Base-by-base conservation (phyloP, 1,140 invertebrate genomes). In the Chlorops oryzae region DNA sequence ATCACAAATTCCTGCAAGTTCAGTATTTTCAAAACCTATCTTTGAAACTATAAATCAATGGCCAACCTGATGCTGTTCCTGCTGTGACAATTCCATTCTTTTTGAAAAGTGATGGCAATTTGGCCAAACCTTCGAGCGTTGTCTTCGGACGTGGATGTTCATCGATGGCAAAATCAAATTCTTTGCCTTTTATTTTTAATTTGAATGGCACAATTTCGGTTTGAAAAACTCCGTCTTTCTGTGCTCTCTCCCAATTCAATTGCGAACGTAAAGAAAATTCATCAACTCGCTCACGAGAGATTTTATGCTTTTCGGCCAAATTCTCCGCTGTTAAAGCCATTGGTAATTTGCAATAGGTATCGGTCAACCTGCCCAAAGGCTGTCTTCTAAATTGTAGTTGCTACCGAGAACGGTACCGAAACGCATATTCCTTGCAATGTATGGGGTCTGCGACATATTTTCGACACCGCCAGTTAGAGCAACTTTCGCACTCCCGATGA, bases 321-420 rank as follows among this genome's bases (percentile, higher is more conserved):
- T 98, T 99, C 76, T 99, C 96, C 9, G 96, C 96, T 2, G 96
- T 99, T 53, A 96, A 73, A 6, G 90, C 96, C 96, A 99, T 99
- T 0, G 94, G 89, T 17, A 92, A 78, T 59, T 92, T 88, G 65
- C 90, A 92, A 66, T 95, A 86, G 0, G 81, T 80, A 71, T 99
- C 96, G 0, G 86, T 86, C 1, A 99, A 3, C 90, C 89, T n/a
- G 83, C 75, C 96, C 95, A 98, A 7, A 99, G 73, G 1, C 82
- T 79, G 76, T 98, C 96, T 76, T 98, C 94, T 51, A 98, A 80
- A 57, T 88, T 76, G 51, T 87, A 80, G 48, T 83, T 83, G 34
- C 77, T 73, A 0, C 96, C 95, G 3, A 99, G 75, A 7, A 80
- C 79, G 12, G 90, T 88, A 13, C 96, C 96, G 77, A 96, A 98